Percentiles rank a stretch among this genome's conserved stretches.
Conservation (phyloP, 2,888 invertebrate species). For the Caradrina clavipalpis region DNA sequence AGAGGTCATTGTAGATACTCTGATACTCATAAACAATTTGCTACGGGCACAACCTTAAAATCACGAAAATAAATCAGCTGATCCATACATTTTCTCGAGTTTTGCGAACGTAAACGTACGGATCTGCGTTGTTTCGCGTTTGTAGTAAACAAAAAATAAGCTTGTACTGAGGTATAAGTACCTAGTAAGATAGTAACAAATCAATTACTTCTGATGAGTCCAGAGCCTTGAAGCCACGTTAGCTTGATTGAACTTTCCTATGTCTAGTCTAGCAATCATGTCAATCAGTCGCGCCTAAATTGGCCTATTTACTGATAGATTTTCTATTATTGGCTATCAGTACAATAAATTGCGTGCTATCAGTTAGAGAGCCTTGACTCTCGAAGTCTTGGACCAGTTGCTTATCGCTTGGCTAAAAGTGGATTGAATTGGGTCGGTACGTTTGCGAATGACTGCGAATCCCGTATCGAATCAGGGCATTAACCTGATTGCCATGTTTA, state of each 20-base stretch:
- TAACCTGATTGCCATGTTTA: slow-evolving; percentile 72
- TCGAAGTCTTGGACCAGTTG: slow-evolving; percentile 44
- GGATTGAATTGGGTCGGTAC: slow-evolving; percentile 73
- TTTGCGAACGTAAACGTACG: no score
- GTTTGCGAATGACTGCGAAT: slow-evolving; percentile 77
- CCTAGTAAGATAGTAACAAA: slow-evolving; percentile 17
- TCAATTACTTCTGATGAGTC: slow-evolving; percentile 43
- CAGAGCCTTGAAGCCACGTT: slow-evolving; percentile 55
- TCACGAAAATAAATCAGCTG: no score
- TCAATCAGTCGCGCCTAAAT: slow-evolving; percentile 63
- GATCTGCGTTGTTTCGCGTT: no score
- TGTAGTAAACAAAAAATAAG: no score
- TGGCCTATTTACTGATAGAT: slow-evolving; percentile 63
- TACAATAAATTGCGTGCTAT: slow-evolving; percentile 63
- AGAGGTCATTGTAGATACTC: no score
- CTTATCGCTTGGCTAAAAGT: slow-evolving; percentile 72
- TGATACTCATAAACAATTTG: no score
- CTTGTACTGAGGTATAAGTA: no score
- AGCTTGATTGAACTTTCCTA: slow-evolving; percentile 59
- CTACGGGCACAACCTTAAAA: no score
- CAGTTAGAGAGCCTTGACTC: slow-evolving; percentile 57
- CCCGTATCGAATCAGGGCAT: slow-evolving; percentile 72
- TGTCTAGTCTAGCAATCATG: slow-evolving; percentile 58
- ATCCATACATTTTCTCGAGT: no score
- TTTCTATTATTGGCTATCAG: slow-evolving; percentile 61